phyloP scores from a whole-genome alignment of 2,797 vertebrate genomes.

The Potorous gilbertii region DNA sequence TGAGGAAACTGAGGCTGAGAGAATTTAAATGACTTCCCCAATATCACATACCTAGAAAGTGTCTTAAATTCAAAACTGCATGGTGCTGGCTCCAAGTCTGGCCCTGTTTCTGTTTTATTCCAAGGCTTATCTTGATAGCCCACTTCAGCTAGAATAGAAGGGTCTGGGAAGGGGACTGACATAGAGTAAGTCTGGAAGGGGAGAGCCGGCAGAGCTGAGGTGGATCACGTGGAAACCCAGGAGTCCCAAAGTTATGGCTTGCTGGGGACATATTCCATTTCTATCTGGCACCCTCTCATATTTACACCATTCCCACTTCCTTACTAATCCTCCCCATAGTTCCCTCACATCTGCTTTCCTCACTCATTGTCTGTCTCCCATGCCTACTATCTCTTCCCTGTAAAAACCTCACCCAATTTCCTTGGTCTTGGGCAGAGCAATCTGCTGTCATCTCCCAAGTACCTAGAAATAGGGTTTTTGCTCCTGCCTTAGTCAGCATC shows the following conservation, averaged over 20 bases:
- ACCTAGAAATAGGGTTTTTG: not conserved
- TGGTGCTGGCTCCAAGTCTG: not conserved
- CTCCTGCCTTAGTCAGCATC: not conserved
- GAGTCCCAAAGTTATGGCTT: not conserved
- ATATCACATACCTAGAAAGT: not conserved
- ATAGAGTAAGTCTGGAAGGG: not conserved
- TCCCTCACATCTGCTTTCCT: not conserved
- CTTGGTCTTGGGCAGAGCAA: not conserved
- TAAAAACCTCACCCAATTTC: not conserved
- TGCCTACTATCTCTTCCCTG: not conserved
- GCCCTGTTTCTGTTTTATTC: too few species aligned
- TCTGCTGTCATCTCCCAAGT: not conserved
- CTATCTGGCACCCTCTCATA: not conserved
- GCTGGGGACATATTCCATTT: not conserved
- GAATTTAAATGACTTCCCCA: not conserved
- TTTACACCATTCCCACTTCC: not conserved
- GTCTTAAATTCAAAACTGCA: not conserved
- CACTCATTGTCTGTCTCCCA: not conserved
- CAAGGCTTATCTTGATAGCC: not conserved
- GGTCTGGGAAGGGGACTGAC: not conserved
- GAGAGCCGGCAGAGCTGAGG: not conserved
- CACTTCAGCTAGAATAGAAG: not conserved
- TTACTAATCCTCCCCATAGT: not conserved
- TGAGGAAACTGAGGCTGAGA: not conserved
- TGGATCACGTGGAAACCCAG: not conserved